Percentiles rank a stretch among this genome's conserved stretches.
These are phyloP conservation scores for Sarcophaga peregrina DNA, from an alignment of 1,140 invertebrate species.

Conservation along the genomic window DNA sequence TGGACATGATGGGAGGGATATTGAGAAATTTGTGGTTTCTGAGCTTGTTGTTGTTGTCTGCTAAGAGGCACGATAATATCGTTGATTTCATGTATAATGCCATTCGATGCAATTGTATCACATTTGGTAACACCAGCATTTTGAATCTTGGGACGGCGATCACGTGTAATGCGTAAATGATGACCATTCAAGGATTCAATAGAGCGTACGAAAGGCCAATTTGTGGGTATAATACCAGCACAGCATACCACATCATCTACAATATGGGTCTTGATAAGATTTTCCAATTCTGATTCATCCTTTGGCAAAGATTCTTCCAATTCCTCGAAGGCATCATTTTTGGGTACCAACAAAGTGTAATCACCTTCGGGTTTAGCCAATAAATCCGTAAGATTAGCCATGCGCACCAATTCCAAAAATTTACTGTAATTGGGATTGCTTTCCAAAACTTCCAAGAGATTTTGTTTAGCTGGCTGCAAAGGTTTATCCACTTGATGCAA, in stretches of 20 bases:
- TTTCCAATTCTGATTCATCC: slow-evolving; percentile 51
- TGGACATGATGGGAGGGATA: not conserved
- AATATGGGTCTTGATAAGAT: slow-evolving; percentile 61
- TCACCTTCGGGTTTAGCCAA: slow-evolving; percentile 56
- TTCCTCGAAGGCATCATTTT: slow-evolving; percentile 73
- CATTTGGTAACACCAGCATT: slow-evolving; percentile 70
- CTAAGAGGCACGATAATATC: slow-evolving; percentile 63
- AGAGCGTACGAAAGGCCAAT: slow-evolving; percentile 69
- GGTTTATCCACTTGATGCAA: slow-evolving; percentile 72
- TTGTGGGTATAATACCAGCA: slow-evolving; percentile 69
- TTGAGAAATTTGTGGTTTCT: slow-evolving; percentile 2
- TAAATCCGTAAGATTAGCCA: slow-evolving; percentile 60
- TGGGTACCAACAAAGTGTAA: slow-evolving; percentile 73
- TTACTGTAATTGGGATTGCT: slow-evolving; percentile 63
- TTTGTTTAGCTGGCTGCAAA: slow-evolving; percentile 68
- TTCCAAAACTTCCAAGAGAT: slow-evolving; percentile 58
- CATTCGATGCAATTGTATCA: slow-evolving; percentile 72
- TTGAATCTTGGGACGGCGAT: slow-evolving; percentile 70
- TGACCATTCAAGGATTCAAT: slow-evolving; percentile 67
- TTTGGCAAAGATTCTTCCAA: slow-evolving; percentile 58
- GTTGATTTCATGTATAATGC: slow-evolving; percentile 72
- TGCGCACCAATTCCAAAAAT: slow-evolving; percentile 60
- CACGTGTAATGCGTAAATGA: slow-evolving; percentile 67
- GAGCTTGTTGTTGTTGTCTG: slow-evolving; percentile 49
- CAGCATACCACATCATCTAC: slow-evolving; percentile 72